Percentiles rank a stretch among this genome's conserved stretches.
phyloP scores from a whole-genome alignment of 92 coral and sea anemone genomes.

The Desmophyllum pertusum region DNA sequence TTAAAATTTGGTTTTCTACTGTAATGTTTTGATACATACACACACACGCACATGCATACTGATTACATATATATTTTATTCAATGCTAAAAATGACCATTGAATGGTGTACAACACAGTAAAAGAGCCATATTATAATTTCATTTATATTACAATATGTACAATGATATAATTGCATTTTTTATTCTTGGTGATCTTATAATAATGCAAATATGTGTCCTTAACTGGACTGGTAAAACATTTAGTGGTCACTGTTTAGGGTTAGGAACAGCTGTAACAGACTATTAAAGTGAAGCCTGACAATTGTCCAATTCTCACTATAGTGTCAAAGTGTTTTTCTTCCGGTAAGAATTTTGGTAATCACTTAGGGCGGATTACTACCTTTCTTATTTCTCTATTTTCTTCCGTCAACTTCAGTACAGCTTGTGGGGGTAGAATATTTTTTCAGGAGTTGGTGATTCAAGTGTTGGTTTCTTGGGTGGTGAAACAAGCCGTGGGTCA shows the following conservation, averaged over 20 bases:
- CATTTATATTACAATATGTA: neutral
- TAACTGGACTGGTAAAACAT: neutral
- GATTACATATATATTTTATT: too few species aligned
- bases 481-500: conserved; percentile 50
- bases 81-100: too few species aligned
- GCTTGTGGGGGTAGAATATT: conserved; percentile 59
- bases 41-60: too few species aligned
- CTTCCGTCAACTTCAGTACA: conserved; percentile 10
- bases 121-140: too few species aligned
- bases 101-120: too few species aligned
- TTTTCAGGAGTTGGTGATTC: conserved; percentile 69
- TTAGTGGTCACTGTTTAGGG: too few species aligned
- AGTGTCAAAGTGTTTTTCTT: neutral
- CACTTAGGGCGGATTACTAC: too few species aligned
- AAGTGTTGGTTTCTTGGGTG: conserved; percentile 68
- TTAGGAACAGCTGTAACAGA: neutral
- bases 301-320: neutral
- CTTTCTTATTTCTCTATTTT: neutral
- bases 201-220: neutral
- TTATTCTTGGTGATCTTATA: neutral
- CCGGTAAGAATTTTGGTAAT: neutral
- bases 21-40: neutral
- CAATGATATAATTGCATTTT: neutral
- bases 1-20: neutral
- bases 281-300: neutral